Base-by-base conservation (phyloP, 2,797 vertebrate genomes). In the Gymnoscopelus microlampas region DNA sequence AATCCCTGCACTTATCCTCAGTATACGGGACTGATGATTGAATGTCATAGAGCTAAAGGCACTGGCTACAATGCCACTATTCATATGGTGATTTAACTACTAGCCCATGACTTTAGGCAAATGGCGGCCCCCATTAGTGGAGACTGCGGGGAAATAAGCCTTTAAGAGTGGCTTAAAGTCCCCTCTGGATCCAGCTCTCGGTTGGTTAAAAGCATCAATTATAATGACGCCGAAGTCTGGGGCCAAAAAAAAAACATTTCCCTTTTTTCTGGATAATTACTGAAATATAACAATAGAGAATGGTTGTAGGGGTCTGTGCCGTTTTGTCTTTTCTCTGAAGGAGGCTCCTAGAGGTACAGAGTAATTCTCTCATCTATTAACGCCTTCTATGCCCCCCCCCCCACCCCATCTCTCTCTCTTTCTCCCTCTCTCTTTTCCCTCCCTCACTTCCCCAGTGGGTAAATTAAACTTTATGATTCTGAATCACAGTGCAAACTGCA, bases 151-250 rank as follows among this genome's bases (percentile, higher is more conserved):
- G 69, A 62, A 54, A 44, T 85, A 85, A 89, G 83, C 84, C 74
- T 87, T 85, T 86, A 84, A 88, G 71, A 81, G 72, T 77, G 79
- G 77, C 77, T 88, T 88, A 73, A 85, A 78, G 77, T 73, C 83
- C 78, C 73, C 76, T 3, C 23, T 77, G 80, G 82, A 85, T 67
- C 73, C 78, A 82, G 79, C 86, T 84, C 54, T 67, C 59, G 54
- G 4, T 49, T 55, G 23, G 29, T 53, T 66, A 39, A 14, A n/a
- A 23, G 48, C 57, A 48, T 64, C 5, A 7, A 61, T 78, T 86
- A 82, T 83, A 80, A 85, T 86, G 81, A 88, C 80, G 87, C 74
- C 76, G 71, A 73, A 78, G 60, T 63, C 10, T 1, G 64, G 74
- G 71, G 39, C 3, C 1, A 39, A 39, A 39, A 39, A 44, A 10